Base-by-base conservation (phyloP, 1,140 invertebrate genomes). In the Trachymyrmex cornetzi region DNA sequence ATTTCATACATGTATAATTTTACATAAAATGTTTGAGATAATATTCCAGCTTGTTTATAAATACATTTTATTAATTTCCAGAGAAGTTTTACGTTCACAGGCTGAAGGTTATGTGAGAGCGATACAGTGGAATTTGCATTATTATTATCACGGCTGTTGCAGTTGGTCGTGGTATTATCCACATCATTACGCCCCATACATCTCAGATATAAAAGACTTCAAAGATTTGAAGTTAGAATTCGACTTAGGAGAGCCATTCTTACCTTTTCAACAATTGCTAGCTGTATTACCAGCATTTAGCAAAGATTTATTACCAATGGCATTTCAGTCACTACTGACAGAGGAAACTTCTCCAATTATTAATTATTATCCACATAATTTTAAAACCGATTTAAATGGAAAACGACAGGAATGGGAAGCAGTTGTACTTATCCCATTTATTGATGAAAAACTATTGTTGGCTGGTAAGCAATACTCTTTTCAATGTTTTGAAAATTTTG, bases 141-240 rank as follows among this genome's bases (percentile, higher is more conserved):
- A 99, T 95, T 99, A 99, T 94, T 99, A 99, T 94, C 97, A 99
- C 90, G 99, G 99, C 34, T 98, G 99, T 67, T 97, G 97, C 50
- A 99, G 98, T 1, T 99, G 99, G 99, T 98, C 98, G 27, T 99
- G 99, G 99, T 99, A 97, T 94, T 99, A 99, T 95, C 99, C 98
- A 0, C 98, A 98, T 92, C 99, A 99, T 94, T 99, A 99, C 95
- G 98, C 99, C 0, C 99, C 99, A 0, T 99, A 98, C 92, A 98
- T 99, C 66, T 99, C 98, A 9, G 99, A 99, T 94, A 97, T 99
- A 38, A 97, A 97, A 88, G 96, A 97, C 84, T 99, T 99, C 91
- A 96, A 96, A 72, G 94, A 97, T 90, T 94, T 98, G 24, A 96
- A 97, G 86, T 94, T 98, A 24, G 96, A 97, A 7, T 99, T 99